phyloP scores from a whole-genome alignment of 2,888 invertebrate species.

The Phania funesta region DNA sequence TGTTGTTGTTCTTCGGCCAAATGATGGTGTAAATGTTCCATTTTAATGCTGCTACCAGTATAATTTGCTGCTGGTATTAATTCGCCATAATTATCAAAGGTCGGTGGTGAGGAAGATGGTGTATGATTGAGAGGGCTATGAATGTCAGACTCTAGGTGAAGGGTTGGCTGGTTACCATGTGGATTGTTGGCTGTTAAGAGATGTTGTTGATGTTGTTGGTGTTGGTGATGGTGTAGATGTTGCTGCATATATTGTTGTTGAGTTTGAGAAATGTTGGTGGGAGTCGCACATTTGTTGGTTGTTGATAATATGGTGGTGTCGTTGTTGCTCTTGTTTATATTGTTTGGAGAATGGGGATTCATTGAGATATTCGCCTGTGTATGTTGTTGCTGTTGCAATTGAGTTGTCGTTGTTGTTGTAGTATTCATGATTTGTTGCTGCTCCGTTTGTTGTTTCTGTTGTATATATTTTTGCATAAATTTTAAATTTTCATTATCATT shows the following conservation, averaged over 20 bases:
- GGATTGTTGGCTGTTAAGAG: constrained; percentile 42
- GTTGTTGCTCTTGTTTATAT: constrained; percentile 43
- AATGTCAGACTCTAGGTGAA: constrained; percentile 35
- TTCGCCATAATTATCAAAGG: constrained; percentile 63
- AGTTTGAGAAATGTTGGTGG: constrained; percentile 71
- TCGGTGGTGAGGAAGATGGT: constrained; percentile 60
- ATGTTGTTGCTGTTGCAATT: constrained; percentile 64
- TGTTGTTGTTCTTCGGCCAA: constrained; percentile 66
- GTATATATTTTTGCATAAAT: constrained; percentile 77
- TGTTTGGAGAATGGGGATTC: constrained; percentile 71
- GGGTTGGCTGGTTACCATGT: constrained; percentile 45
- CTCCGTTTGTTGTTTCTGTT: constrained; percentile 73
- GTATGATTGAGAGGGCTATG: constrained; percentile 41
- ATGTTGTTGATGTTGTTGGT: constrained; percentile 51
- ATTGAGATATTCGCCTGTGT: constrained; percentile 68
- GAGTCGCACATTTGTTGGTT: constrained; percentile 61
- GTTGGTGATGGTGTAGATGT: constrained; percentile 66
- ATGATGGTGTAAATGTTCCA: constrained; percentile 72
- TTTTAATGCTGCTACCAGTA: constrained; percentile 68
- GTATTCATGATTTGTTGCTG: constrained; percentile 42
- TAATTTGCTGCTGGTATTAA: constrained; percentile 65
- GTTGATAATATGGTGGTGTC: constrained; percentile 37
- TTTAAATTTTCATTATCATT: constrained; percentile 74
- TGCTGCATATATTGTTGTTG: constrained; percentile 71
- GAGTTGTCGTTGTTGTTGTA: constrained; percentile 55